Percentiles rank a stretch among this genome's conserved stretches.
Conservation (phyloP, 2,113 vertebrate genomes). For the Upupa epops region DNA sequence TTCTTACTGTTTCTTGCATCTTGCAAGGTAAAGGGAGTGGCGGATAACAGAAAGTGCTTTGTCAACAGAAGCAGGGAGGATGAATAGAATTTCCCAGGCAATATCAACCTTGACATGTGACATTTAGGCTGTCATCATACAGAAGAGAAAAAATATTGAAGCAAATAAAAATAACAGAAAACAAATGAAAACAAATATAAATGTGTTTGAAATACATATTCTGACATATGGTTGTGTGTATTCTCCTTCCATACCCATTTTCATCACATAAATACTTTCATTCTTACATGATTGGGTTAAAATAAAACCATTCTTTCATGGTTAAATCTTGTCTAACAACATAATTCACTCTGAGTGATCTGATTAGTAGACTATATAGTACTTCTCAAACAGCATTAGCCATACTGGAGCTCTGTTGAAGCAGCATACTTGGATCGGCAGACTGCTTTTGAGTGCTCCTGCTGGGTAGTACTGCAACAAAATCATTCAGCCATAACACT, state of each 20-base stretch:
- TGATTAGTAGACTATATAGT: neutral
- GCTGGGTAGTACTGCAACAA: neutral
- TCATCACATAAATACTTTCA: neutral
- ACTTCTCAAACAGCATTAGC: neutral
- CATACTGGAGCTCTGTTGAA: neutral
- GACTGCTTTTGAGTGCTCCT: neutral
- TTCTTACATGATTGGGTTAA: neutral
- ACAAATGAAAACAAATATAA: neutral
- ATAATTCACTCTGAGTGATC: neutral
- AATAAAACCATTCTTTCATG: neutral
- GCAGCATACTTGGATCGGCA: neutral
- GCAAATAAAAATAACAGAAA: neutral
- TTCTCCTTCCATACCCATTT: neutral
- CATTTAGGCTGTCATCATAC: neutral
- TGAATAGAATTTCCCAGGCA: neutral
- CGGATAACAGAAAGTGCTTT: neutral
- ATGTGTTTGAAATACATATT: neutral
- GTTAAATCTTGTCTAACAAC: neutral
- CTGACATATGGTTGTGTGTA: neutral
- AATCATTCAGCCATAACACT: neutral
- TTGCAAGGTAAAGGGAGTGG: neutral
- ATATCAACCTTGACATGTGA: neutral
- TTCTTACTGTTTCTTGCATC: neutral
- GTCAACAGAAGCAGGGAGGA: neutral
- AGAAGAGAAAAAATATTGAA: neutral